Evolutionary conservation across 1,140 invertebrate genomes (phyloP), one percentile per base, ranked within the genome.

Genomic region (Triops cancriformis): DNA sequence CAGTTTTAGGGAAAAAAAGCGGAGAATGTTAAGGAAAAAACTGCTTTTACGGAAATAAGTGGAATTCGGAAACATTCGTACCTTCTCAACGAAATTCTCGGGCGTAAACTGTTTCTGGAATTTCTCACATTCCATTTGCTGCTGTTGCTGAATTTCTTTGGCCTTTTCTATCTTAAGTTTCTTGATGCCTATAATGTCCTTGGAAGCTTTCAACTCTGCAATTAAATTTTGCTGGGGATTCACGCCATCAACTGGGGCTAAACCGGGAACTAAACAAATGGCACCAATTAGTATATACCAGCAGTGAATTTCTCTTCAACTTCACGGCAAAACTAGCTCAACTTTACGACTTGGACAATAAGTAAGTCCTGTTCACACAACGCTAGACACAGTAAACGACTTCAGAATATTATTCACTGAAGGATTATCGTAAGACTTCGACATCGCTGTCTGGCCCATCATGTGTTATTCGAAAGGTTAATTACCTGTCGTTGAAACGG

Each of bases 51-150:
- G 74, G 9, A 14, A 31, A 9, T n/a, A n/a, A 26, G 31, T 51
- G 41, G 12, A 43, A 37, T 14, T 37, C 3, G 11, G 51, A 77
- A 72, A 77, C 31, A 23, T 11, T 28, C 23, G 72, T 26, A 94
- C 93, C 89, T 95, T 93, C 82, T 95, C 93, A 1, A 96, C 91
- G 82, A 95, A 96, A 81, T 93, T 93, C 42, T 91, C 93, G 0
- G 90, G 90, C n/a, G 90, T 93, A 82, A 95, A 94, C 79, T 94
- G 89, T 82, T 91, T 93, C 0, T 88, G 90, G 79, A 95, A 91
- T 84, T 95, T 92, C 78, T 91, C 89, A 81, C 92, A 92, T 26
- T 93, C 88, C 83, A 92, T 91, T 83, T 93, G 91, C 79, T 93
- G 92, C 80, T 91, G 88, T 26, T 89, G 89, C 81, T 91, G 91